A percentile compares a stretch with the other conserved stretches of the same genome.
Evolutionary conservation across 2,888 invertebrate genomes (phyloP).

Genomic region (Nemapogon koenigi): DNA sequence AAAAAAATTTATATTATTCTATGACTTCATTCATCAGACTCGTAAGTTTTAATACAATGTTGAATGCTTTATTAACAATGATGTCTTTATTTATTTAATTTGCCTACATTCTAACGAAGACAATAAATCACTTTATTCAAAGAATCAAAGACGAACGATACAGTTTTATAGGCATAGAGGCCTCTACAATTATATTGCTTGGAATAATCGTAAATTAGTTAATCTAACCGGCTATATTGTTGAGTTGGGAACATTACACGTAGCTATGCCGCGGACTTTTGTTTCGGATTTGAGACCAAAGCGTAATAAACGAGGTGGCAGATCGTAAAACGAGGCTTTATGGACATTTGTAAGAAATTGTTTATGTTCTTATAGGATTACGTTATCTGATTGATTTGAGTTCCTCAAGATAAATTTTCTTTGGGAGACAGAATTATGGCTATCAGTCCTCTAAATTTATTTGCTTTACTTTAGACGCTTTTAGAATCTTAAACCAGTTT

Average conservation of each 20-base stretch:
- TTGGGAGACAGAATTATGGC: slow-evolving; percentile 3
- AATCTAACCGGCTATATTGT: slow-evolving; percentile 34
- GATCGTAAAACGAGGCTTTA: slow-evolving; percentile 49
- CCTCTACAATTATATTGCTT: slow-evolving; percentile 22
- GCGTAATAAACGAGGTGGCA: slow-evolving; percentile 53
- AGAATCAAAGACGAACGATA: not conserved
- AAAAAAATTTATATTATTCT: too few species aligned
- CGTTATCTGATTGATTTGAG: slow-evolving; percentile 54
- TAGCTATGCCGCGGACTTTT: slow-evolving; percentile 36
- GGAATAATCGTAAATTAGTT: slow-evolving; percentile 41
- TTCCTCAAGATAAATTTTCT: slow-evolving; percentile 42
- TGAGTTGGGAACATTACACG: slow-evolving; percentile 40
- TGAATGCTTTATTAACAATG: not conserved
- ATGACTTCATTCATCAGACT: too few species aligned
- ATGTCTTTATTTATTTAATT: not conserved
- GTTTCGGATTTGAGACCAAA: slow-evolving; percentile 34
- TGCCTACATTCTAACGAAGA: not conserved
- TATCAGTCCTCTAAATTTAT: too few species aligned
- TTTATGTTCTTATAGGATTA: slow-evolving; percentile 53
- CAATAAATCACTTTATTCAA: slow-evolving; percentile 7
- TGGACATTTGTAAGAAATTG: slow-evolving; percentile 46
- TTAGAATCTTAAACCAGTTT: not conserved
- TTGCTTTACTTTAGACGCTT: too few species aligned
- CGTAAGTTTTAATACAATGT: too few species aligned
- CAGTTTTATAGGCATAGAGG: slow-evolving; percentile 2